These are phyloP conservation scores for Strix uralensis DNA, from an alignment of 2,113 vertebrate species.

Conservation along the genomic window DNA sequence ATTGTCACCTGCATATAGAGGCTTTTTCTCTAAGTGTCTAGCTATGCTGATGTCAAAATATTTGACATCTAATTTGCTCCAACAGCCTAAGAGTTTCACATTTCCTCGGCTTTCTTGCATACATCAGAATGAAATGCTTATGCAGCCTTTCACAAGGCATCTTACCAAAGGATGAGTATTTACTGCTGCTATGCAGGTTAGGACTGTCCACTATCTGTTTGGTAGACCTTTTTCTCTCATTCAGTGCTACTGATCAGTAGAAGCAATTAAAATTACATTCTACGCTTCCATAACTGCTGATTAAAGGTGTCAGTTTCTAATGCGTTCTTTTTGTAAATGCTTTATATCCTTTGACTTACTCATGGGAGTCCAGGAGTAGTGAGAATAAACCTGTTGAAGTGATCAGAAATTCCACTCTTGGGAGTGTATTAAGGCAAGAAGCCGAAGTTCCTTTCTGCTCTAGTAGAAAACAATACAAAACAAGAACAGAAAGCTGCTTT, in stretches of 20 bases:
- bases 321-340: not conserved
- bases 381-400: not conserved
- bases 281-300: not conserved
- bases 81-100: not conserved
- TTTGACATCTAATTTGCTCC: not conserved
- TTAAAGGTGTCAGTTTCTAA: not conserved
- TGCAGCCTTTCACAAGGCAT: not conserved
- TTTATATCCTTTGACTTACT: not conserved
- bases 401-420: not conserved
- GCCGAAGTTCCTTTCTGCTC: not conserved
- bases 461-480: not conserved
- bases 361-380: not conserved
- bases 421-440: not conserved
- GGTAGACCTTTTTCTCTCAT: not conserved
- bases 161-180: not conserved
- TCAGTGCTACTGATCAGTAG: not conserved
- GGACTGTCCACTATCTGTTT: not conserved
- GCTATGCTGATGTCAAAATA: not conserved
- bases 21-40: not conserved
- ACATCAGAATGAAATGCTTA: not conserved
- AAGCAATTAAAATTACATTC: not conserved
- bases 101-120: not conserved
- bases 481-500: not conserved
- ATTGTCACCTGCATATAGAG: not conserved
- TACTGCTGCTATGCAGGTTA: not conserved